Conservation (phyloP, 2,113 vertebrate species). For the Mesembrinibis cayennensis region DNA sequence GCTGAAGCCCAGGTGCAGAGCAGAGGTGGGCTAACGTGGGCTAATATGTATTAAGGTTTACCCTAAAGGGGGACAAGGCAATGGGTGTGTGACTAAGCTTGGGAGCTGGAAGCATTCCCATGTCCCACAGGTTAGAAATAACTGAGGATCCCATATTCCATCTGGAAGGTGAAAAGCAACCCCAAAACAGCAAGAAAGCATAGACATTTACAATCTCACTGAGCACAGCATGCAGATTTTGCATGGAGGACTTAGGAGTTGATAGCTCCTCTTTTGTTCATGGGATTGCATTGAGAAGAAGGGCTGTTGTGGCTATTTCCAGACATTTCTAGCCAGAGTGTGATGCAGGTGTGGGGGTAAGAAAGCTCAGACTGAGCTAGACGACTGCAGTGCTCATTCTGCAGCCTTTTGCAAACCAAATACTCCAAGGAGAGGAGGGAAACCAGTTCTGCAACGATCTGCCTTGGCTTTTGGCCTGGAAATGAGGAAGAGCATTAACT, state of each 20-base stretch:
- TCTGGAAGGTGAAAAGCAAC: neutral
- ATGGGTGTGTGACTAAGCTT: accelerated
- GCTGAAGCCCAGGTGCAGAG: neutral
- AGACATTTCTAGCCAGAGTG: neutral
- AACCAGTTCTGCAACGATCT: neutral
- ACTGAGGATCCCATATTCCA: neutral
- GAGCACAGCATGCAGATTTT: neutral
- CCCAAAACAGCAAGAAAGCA: neutral
- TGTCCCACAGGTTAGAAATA: neutral
- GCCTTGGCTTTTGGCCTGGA: conserved; percentile 41
- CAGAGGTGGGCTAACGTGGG: too few relatives aligned
- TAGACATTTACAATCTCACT: neutral
- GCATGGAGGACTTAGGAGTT: neutral
- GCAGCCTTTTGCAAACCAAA: neutral
- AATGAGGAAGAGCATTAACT: conserved; percentile 15
- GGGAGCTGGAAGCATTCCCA: neutral
- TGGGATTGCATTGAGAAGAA: neutral
- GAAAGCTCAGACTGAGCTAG: neutral
- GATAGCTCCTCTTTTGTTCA: neutral
- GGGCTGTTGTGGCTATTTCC: neutral
- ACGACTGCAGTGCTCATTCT: neutral
- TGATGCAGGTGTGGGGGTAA: neutral
- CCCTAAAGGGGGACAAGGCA: neutral
- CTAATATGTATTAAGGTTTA: neutral
- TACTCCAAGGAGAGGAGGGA: neutral